Evolutionary conservation across 2,113 vertebrate genomes (phyloP), one percentile per base, ranked within the genome.

Genomic region (Gyps fulvus): DNA sequence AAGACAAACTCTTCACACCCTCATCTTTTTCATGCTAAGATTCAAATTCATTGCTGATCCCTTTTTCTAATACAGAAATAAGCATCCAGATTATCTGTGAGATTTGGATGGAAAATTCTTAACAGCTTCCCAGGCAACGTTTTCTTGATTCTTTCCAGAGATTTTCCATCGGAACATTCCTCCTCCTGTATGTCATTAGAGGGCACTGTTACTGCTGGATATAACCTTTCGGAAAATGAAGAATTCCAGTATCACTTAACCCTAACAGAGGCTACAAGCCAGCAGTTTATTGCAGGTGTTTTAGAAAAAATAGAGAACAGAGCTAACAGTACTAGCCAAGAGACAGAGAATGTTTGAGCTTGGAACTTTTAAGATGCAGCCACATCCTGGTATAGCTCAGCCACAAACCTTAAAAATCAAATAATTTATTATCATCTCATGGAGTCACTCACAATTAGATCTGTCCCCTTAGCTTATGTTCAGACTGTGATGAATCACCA

Each of bases 121-220:
- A 52, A n/a, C 0, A 0, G 66, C 14, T 82, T 71, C 25, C 62
- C 11, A 23, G 32, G 29, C 43, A 9, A 1, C 2, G 7, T 50
- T 71, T 59, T 87, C 40, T 38, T 40, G 5, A 43, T 73, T 50
- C 27, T 57, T 82, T 63, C 34, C 40, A 19, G 20, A 13, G 13
- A 22, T 47, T 59, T 91, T 50, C 63, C 55, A 66, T 7, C 26
- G 66, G 40, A 79, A 69, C 34, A 18, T 20, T 87, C 36, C 36
- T 72, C 32, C 81, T 88, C n/a, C 32, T 8, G 13, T 8, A 3
- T 36, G 63, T 89, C 92, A 74, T 93, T 76, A 96, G 90, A 92
- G 89, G 84, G 83, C 84, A 91, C 84, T 91, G 58, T 90, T 79
- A 67, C 45, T 83, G 69, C 80, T 86, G 63, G 58, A 73, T 42